phyloP scores from a whole-genome alignment of 2,113 vertebrate genomes.

The Epinephelus fuscoguttatus region DNA sequence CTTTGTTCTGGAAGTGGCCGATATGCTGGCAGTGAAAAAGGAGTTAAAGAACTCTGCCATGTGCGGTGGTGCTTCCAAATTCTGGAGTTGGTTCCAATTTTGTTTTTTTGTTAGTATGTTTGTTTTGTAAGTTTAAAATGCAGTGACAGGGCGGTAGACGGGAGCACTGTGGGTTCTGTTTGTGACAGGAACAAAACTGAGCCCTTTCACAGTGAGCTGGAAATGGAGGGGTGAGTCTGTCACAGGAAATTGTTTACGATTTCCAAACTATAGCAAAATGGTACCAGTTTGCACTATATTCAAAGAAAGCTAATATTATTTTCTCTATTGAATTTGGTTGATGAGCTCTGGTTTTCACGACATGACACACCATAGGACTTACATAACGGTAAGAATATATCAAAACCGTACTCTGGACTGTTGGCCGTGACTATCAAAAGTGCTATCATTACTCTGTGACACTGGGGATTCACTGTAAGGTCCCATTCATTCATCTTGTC shows the following conservation, averaged over 20 bases:
- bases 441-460: conserved; percentile 36
- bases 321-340: conserved; percentile 1
- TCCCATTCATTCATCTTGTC: conserved; percentile 38
- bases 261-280: neutral
- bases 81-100: conserved; percentile 30
- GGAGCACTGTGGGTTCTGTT: conserved; percentile 14
- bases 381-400: conserved; percentile 22
- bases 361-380: conserved; percentile 7
- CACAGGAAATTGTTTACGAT: neutral
- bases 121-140: conserved; percentile 20
- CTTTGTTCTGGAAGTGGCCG: conserved; percentile 59
- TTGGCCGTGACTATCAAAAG: conserved; percentile 21
- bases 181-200: conserved; percentile 32
- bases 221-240: neutral
- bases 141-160: neutral
- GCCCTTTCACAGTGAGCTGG: neutral
- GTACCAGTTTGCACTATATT: neutral
- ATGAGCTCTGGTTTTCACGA: neutral
- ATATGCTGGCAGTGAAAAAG: conserved; percentile 62
- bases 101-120: neutral
- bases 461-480: conserved; percentile 22
- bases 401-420: conserved; percentile 25
- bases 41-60: conserved; percentile 13
- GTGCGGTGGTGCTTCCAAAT: conserved; percentile 14
- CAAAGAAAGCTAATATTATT: neutral